Conservation (phyloP, 2,797 vertebrate species). For the Gymnoscopelus microlampas region DNA sequence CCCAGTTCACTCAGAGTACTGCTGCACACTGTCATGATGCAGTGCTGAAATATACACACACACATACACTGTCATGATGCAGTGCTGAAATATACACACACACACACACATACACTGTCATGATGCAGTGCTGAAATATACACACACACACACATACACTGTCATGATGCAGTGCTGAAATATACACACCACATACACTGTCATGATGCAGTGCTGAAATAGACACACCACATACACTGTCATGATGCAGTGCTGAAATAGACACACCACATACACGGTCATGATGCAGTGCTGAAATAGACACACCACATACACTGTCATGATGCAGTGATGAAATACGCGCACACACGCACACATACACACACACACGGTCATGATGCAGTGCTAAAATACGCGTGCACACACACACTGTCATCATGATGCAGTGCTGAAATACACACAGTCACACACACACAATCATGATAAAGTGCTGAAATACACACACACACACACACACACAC, state of each 20-base stretch:
- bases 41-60: conserved; percentile 76
- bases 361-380: neutral
- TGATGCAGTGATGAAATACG: conserved; percentile 6
- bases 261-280: conserved; percentile 76
- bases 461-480: too few relatives aligned
- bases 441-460: too few relatives aligned
- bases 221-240: too few relatives aligned
- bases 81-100: conserved; percentile 7
- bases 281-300: conserved; percentile 85
- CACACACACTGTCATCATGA: neutral
- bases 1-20: conserved; percentile 92
- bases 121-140: conserved; percentile 56
- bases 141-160: neutral
- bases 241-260: conserved; percentile 53
- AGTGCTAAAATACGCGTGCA: conserved; percentile 54
- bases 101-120: neutral
- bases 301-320: conserved; percentile 1
- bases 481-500: conserved; percentile 13
- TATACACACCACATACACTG: neutral
- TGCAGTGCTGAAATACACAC: conserved; percentile 67
- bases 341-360: neutral
- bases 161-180: conserved; percentile 65
- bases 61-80: neutral
- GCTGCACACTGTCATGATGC: conserved; percentile 89
- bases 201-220: too few relatives aligned